These are phyloP conservation scores for Eubasilissa regina DNA, from an alignment of 1,140 invertebrate species.

Conservation along the genomic window DNA sequence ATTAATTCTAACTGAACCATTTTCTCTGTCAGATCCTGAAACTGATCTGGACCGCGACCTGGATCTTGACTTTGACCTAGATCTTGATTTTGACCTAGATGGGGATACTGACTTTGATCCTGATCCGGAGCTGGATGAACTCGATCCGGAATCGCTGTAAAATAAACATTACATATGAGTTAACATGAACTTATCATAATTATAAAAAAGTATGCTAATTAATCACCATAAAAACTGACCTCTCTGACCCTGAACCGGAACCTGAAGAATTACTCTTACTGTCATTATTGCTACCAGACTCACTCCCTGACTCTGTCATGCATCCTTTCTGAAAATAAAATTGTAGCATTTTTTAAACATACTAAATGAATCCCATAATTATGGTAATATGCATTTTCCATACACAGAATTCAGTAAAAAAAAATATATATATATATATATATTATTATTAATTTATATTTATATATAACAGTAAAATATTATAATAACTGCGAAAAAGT, in stretches of 20 bases:
- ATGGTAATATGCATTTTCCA: too few relatives aligned
- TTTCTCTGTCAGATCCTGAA: constrained; percentile 62
- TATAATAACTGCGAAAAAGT: background rate
- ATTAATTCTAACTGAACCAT: constrained; percentile 50
- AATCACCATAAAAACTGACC: constrained; percentile 64
- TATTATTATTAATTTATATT: background rate
- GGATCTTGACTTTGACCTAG: constrained; percentile 66
- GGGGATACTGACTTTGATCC: constrained; percentile 8
- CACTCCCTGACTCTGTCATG: constrained; percentile 77
- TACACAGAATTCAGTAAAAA: background rate
- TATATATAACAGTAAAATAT: too few relatives aligned
- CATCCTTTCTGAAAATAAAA: constrained; percentile 73
- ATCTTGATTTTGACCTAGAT: constrained; percentile 16
- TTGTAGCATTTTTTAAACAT: background rate
- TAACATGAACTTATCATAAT: constrained; percentile 44
- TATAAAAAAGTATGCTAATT: constrained; percentile 13
- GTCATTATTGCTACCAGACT: constrained; percentile 75
- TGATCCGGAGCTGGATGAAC: constrained; percentile 34
- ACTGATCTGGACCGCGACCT: constrained; percentile 66
- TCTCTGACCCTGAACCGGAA: constrained; percentile 75
- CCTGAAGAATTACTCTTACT: constrained; percentile 76
- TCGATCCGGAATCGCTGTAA: constrained; percentile 42
- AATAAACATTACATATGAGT: constrained; percentile 32
- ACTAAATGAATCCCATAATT: background rate
- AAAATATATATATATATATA: background rate